Evolutionary conservation across 2,888 invertebrate species (phyloP).

Genomic region (Tachina lurida): DNA sequence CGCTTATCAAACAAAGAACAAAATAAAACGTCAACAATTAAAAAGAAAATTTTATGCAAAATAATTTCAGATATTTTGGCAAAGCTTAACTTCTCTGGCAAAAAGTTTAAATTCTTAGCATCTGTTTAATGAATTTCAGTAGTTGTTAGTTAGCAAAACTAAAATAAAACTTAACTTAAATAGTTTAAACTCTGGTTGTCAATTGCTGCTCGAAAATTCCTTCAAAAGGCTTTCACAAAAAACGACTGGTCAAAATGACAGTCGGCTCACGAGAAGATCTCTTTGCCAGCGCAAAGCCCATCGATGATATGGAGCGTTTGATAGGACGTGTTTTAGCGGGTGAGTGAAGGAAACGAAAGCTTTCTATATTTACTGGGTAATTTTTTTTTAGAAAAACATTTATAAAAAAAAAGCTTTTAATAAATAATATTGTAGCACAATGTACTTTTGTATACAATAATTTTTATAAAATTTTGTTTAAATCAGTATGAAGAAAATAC

Average conservation of each 20-base stretch:
- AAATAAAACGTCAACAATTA: background rate
- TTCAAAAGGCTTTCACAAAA: constrained; percentile 50
- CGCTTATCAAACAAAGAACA: background rate
- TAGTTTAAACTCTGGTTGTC: background rate
- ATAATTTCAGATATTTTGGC: too few species aligned
- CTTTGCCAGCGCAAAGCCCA: constrained; percentile 80
- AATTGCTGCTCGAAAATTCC: constrained; percentile 56
- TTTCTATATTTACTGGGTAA: background rate
- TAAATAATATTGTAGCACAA: too few species aligned
- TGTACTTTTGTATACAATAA: background rate
- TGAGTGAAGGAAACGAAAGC: constrained; percentile 75
- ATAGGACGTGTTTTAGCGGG: constrained; percentile 82
- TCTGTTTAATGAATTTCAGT: background rate
- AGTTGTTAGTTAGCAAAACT: background rate
- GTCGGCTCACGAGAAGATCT: constrained; percentile 82
- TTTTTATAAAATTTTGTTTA: too few species aligned
- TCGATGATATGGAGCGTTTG: constrained; percentile 82
- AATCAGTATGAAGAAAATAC: too few species aligned
- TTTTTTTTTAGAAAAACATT: background rate
- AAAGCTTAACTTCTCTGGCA: background rate
- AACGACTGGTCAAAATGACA: constrained; percentile 78
- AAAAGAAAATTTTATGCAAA: background rate
- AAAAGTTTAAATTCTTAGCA: constrained; percentile 28
- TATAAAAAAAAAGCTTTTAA: too few species aligned
- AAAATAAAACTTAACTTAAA: background rate